Conservation (phyloP, 2,797 vertebrate genomes). For the Cirrhinus mrigala region DNA sequence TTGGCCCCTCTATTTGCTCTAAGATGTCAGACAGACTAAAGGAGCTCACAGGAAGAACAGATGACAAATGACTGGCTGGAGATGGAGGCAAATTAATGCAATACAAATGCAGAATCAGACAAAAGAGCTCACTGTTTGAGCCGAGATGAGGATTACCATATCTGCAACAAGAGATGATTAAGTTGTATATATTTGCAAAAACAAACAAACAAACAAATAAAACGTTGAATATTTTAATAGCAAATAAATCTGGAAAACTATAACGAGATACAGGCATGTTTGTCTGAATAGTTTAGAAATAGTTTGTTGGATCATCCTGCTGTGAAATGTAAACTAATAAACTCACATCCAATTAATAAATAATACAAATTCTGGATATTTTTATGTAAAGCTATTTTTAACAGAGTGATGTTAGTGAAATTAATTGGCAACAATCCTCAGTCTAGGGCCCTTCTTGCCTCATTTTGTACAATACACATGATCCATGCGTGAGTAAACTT, state of each 20-base stretch:
- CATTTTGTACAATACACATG: slow-evolving; percentile 58
- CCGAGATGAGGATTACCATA: slow-evolving; percentile 23
- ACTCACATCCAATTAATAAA: background rate
- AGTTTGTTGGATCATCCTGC: background rate
- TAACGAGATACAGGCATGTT: no score
- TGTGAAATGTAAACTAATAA: background rate
- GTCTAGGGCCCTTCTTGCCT: background rate
- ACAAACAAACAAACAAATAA: no score
- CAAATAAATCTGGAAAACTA: background rate
- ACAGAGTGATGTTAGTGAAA: background rate
- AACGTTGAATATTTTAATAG: background rate
- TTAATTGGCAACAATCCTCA: background rate
- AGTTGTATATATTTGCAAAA: background rate
- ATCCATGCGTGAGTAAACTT: slow-evolving; percentile 74
- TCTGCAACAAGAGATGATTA: background rate
- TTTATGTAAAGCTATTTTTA: background rate
- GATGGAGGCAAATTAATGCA: slow-evolving; percentile 50
- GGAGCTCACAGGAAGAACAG: slow-evolving; percentile 80
- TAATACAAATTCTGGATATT: background rate
- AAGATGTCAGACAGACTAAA: slow-evolving; percentile 84
- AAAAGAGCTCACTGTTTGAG: slow-evolving; percentile 42
- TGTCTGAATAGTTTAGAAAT: background rate
- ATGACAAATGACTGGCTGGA: slow-evolving; percentile 81
- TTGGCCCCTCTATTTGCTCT: slow-evolving; percentile 81
- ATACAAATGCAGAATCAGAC: slow-evolving; percentile 50